Base-by-base conservation (phyloP, 2,113 vertebrate genomes). In the Nothocercus nigrocapillus region DNA sequence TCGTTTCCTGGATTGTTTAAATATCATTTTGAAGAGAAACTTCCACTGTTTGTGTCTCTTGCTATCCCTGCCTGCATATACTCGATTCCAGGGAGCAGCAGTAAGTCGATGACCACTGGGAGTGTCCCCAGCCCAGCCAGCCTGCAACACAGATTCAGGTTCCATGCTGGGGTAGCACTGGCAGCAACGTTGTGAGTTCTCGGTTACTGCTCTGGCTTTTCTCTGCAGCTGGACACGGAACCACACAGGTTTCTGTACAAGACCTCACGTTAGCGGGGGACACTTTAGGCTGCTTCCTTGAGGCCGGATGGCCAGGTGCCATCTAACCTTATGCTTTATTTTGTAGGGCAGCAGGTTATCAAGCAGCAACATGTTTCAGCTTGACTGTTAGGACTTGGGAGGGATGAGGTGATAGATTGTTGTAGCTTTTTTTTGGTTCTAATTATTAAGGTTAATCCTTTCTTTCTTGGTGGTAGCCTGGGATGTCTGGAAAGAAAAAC, bases 221-320 rank as follows among this genome's bases (percentile, higher is more conserved):
- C 25, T 34, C 4, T 24, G 25, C 24, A 4, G 4, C 3, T 0
- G 0, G 64, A 38, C 47, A 54, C 36, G 36, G 66, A 5, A 27
- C 47, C 17, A n/a, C 14, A 30, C 42, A 63, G 66, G n/a, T 3
- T 44, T 18, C 28, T 85, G 38, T 12, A 34, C n/a, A 19, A 53
- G 34, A 30, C 34, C 61, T 28, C 11, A 44, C 16, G n/a, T 32
- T 59, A 76, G 42, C 64, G 68, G 16, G 49, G 44, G 7, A 21
- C 40, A 53, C 9, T 12, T 77, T 14, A 66, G 78, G 20, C 21
- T 34, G 36, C n/a, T 54, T 40, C 10, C 51, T 68, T 58, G 40
- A 53, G 13, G 13, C 27, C 17, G 13, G 28, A 1, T 38, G 53
- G 9, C 45, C n/a, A 61, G 47, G 21, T 15, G 20, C 5, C 6